These are phyloP conservation scores for Perithous albicinctus DNA, from an alignment of 2,888 invertebrate genomes.

Conservation along the genomic window DNA sequence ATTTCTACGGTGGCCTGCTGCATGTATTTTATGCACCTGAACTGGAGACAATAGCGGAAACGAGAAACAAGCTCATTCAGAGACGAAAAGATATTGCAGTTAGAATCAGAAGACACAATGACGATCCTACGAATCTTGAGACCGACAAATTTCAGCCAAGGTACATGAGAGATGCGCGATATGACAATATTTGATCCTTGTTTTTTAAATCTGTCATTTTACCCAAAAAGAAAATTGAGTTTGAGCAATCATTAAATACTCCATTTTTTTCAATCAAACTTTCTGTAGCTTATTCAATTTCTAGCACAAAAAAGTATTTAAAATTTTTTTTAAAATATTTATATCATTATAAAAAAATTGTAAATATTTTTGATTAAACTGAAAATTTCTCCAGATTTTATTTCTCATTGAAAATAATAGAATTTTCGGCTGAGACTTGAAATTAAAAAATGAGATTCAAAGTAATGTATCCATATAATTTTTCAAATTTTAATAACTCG, in stretches of 20 bases:
- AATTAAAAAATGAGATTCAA: no score
- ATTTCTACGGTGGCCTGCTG: constrained; percentile 93
- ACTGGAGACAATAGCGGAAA: constrained; percentile 90
- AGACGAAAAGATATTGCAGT: constrained; percentile 88
- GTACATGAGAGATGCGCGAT: constrained; percentile 66
- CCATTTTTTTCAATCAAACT: constrained; percentile 3
- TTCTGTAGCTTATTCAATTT: background rate
- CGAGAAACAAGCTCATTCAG: constrained; percentile 89
- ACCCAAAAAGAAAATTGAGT: no score
- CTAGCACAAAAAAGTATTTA: no score
- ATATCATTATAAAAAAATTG: no score
- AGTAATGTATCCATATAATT: background rate
- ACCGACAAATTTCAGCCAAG: constrained; percentile 76
- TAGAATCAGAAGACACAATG: constrained; percentile 81
- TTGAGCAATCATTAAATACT: no score
- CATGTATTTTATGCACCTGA: constrained; percentile 97
- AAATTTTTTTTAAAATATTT: no score
- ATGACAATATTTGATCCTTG: background rate
- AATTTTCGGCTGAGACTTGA: no score
- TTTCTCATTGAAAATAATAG: no score
- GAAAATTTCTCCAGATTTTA: no score
- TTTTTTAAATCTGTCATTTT: constrained; percentile 33
- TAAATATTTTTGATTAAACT: background rate
- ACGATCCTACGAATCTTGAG: constrained; percentile 73
- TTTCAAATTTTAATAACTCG: constrained; percentile 14